Conservation (phyloP, 1,140 invertebrate genomes). For the Diplogasteroides magnus region DNA sequence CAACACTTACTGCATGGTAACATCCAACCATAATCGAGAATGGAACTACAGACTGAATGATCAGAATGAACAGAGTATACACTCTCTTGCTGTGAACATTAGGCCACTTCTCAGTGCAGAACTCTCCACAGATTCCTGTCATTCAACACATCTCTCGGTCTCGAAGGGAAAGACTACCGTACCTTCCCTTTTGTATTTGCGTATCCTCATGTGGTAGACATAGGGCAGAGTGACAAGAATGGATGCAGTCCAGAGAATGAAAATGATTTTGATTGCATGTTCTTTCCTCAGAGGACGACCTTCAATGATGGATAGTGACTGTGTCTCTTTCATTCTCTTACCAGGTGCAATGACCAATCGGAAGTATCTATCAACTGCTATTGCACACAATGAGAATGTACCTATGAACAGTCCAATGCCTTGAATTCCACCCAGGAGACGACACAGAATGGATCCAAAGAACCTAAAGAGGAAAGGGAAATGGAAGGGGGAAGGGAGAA, state of each 20-base stretch:
- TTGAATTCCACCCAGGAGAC: slow-evolving; percentile 19
- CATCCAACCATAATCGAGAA: slow-evolving; percentile 32
- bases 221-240: slow-evolving; percentile 28
- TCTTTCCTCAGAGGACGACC: slow-evolving; percentile 24
- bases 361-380: slow-evolving; percentile 33
- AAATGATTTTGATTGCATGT: slow-evolving; percentile 28
- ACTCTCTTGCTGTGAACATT: too few relatives aligned
- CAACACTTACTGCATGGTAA: slow-evolving; percentile 24
- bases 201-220: slow-evolving; percentile 28
- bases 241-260: slow-evolving; percentile 23
- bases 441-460: slow-evolving; percentile 26
- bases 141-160: background rate
- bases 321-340: background rate
- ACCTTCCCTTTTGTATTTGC: background rate
- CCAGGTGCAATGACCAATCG: slow-evolving; percentile 25
- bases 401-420: slow-evolving; percentile 35
- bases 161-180: slow-evolving; percentile 8
- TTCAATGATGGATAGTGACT: slow-evolving; percentile 7
- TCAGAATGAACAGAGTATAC: slow-evolving; percentile 28
- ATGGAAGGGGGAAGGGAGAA: background rate
- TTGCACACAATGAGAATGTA: slow-evolving; percentile 31
- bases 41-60: slow-evolving; percentile 32
- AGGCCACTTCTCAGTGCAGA: slow-evolving; percentile 33
- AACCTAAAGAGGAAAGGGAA: slow-evolving; percentile 7
- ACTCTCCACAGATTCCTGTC: slow-evolving; percentile 29